Base-by-base conservation (phyloP, 2,797 vertebrate genomes). In the Borostomias antarcticus region DNA sequence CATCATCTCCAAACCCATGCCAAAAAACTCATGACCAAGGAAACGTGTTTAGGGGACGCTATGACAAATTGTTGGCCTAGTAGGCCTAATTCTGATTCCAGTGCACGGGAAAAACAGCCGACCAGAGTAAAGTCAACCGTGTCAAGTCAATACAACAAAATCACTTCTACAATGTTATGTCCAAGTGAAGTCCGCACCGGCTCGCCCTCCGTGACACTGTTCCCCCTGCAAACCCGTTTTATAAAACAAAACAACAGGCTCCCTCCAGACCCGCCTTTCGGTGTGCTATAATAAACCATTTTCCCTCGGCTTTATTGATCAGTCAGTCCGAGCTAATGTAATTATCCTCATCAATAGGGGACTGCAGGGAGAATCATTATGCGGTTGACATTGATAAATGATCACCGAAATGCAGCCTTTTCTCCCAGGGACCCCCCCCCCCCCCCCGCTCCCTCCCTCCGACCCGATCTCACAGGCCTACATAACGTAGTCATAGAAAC, bases 271-370 rank as follows among this genome's bases (percentile, higher is more conserved):
- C 69, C 74, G 69, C 86, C 86, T 89, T 82, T 90, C 73, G 82
- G 87, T 73, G 76, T 85, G 83, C 89, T 87, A 90, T 92, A 92
- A 92, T 92, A 92, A 93, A 93, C 84, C 87, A 90, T 92, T 96
- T 95, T 95, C 94, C 93, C 93, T 89, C 91, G 93, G 94, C 95
- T 92, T 95, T 97, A 99, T 98, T 99, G 97, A 99, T 98, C 96
- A 98, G 94, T 97, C 95, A 97, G 94, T 97, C 94, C 92, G 95
- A 94, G 95, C 95, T 99, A 98, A 99, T 99, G 96, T 96, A 98
- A 99, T 99, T 99, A 98, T 99, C 95, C 95, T 96, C 96, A 97
- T 98, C 97, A 99, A 99, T 99, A 98, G 96, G 91, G 93, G 93
- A 94, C 95, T 96, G 96, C 95, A 92, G 95, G 94, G 95, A 96